Evolutionary conservation across 2,113 vertebrate species (phyloP).

Genomic region (Melanostigma gelatinosum): DNA sequence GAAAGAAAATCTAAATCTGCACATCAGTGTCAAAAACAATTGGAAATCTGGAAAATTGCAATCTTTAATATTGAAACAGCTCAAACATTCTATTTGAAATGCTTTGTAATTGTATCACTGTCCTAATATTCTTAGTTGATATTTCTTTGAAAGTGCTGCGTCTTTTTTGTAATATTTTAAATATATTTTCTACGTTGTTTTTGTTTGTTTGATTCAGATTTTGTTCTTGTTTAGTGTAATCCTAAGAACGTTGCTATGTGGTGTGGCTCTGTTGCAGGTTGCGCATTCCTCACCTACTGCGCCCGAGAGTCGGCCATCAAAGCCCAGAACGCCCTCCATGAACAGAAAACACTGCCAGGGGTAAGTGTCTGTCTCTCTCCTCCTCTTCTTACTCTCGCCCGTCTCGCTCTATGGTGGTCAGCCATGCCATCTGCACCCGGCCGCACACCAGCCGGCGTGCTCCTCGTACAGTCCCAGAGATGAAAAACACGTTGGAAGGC

Average conservation of each 20-base stretch:
- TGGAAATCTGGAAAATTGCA: too few relatives aligned
- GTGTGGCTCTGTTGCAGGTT: constrained; percentile 84
- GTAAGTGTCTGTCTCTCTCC: constrained; percentile 83
- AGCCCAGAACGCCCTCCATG: constrained; percentile 97
- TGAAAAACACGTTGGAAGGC: constrained; percentile 75
- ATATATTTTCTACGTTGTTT: neutral
- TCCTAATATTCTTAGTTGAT: neutral
- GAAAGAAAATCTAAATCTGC: too few relatives aligned
- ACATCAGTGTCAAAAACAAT: too few relatives aligned
- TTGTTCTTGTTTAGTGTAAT: neutral
- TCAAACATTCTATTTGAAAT: neutral
- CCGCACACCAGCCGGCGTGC: constrained; percentile 62
- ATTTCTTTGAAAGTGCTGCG: constrained; percentile 4
- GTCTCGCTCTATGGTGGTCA: constrained; percentile 59
- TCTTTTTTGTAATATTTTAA: neutral
- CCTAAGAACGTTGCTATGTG: constrained; percentile 16
- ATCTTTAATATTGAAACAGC: neutral
- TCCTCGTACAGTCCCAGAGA: constrained; percentile 57
- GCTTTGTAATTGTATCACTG: neutral
- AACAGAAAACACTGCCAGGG: constrained; percentile 98
- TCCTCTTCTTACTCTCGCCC: constrained; percentile 13
- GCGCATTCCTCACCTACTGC: constrained; percentile 98
- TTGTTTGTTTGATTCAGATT: neutral
- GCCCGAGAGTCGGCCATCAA: constrained; percentile 98
- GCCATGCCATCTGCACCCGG: constrained; percentile 67